These are phyloP conservation scores for Resseliella maxima DNA, from an alignment of 2,888 invertebrate species.

Conservation along the genomic window DNA sequence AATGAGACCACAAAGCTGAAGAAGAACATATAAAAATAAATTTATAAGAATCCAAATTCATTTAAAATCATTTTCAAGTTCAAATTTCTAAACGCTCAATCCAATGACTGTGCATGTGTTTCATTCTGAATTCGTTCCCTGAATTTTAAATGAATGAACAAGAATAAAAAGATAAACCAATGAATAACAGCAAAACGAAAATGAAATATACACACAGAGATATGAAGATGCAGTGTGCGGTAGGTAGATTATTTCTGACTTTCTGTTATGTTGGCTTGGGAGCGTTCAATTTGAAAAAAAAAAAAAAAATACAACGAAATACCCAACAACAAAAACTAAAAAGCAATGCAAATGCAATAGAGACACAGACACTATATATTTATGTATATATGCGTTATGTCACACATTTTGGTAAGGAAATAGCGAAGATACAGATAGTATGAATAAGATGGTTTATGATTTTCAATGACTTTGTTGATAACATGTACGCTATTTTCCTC, in stretches of 20 bases:
- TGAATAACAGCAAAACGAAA: background rate
- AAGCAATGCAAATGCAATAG: conserved; percentile 15
- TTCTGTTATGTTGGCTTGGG: background rate
- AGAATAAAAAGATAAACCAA: too few species aligned
- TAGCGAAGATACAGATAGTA: background rate
- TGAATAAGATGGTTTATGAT: conserved; percentile 16
- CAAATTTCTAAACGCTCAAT: background rate
- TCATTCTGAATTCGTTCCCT: background rate
- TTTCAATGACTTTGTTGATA: background rate
- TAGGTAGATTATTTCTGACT: conserved; percentile 30
- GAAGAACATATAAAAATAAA: background rate
- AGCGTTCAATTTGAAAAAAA: background rate
- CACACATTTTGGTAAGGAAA: background rate
- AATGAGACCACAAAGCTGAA: background rate
- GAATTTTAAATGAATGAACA: too few species aligned
- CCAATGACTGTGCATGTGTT: background rate
- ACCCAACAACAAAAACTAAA: background rate
- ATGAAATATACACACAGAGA: background rate
- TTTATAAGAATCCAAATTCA: background rate
- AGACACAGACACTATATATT: background rate
- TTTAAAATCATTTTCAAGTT: conserved; percentile 20
- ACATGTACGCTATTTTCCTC: conserved; percentile 2
- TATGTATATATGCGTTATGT: too few species aligned
- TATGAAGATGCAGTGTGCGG: conserved; percentile 6
- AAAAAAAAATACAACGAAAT: background rate